Evolutionary conservation across 1,140 invertebrate species (phyloP), one percentile per base, ranked within the genome.

Genomic region (Olivierus martensii): DNA sequence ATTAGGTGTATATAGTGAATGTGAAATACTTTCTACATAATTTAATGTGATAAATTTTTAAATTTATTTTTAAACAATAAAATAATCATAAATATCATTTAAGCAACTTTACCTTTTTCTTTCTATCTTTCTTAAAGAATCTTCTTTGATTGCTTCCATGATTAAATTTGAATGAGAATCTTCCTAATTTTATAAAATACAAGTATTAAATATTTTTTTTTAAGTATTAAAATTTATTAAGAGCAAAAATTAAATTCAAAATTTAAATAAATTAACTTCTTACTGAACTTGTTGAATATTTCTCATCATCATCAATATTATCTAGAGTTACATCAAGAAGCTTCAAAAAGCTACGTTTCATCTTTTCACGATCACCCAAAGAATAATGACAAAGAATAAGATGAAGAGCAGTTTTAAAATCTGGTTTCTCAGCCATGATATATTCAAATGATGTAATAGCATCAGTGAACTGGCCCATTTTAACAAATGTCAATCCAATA

Each of bases 381-480:
- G 91, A 87, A 70, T 90, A 92, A 62, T 94, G 90, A 65, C 92
- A 94, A 6, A 97, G 69, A 48, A 97, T 80, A 34, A 94, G 71
- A 70, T 98, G 92, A 47, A 99, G 77, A 37, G 90, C 89, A 44
- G 73, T 73, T 61, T 82, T 84, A 64, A 93, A 92, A 63, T 89
- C 86, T 1, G 90, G 80, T 61, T 86, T 82, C 66, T 98, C 92
- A 52, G 85, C 83, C 88, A 98, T 95, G 49, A 97, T 94, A 71
- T 92, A 94, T 67, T 99, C 94, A 72, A 98, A 96, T 65, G 88
- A 92, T 14, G 84, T 85, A 34, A 91, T 83, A 0, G 95, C 95
- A 67, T 99, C 93, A 59, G 84, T 83, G 67, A 91, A 93, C 66
- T 95, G 90, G 9, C 87, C 89, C 83, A 98, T 87, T 66, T 87